These are phyloP conservation scores for Eristalinus sepulchralis DNA, from an alignment of 2,888 invertebrate genomes.

Conservation along the genomic window DNA sequence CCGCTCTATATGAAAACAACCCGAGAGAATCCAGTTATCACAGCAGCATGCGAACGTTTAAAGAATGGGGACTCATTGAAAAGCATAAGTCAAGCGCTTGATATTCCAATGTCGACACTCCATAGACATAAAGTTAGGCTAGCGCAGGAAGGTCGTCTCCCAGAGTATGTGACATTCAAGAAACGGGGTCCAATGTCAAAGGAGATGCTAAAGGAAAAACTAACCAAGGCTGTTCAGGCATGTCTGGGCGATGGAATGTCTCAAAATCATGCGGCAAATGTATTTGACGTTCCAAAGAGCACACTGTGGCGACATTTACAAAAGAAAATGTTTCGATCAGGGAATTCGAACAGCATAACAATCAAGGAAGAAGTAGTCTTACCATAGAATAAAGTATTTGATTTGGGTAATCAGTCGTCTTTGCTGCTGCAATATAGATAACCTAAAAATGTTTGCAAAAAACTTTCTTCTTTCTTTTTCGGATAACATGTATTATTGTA, in stretches of 20 bases:
- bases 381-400: conserved; percentile 59
- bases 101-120: conserved; percentile 81
- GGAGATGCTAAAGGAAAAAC: conserved; percentile 78
- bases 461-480: not conserved
- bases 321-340: conserved; percentile 74
- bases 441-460: not conserved
- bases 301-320: conserved; percentile 80
- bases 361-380: conserved; percentile 75
- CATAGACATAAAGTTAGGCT: conserved; percentile 80
- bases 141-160: conserved; percentile 78
- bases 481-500: conserved; percentile 1
- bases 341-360: conserved; percentile 56
- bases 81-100: conserved; percentile 78
- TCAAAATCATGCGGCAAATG: conserved; percentile 80
- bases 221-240: conserved; percentile 79
- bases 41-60: conserved; percentile 78
- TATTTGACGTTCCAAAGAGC: conserved; percentile 80
- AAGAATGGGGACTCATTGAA: conserved; percentile 79
- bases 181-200: conserved; percentile 79
- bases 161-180: conserved; percentile 78
- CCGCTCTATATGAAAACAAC: conserved; percentile 78
- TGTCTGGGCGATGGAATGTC: conserved; percentile 80
- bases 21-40: conserved; percentile 78
- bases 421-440: not conserved
- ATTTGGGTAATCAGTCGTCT: not conserved